phyloP scores from a whole-genome alignment of 1,140 invertebrate genomes.

The Neomicropteryx cornuta region DNA sequence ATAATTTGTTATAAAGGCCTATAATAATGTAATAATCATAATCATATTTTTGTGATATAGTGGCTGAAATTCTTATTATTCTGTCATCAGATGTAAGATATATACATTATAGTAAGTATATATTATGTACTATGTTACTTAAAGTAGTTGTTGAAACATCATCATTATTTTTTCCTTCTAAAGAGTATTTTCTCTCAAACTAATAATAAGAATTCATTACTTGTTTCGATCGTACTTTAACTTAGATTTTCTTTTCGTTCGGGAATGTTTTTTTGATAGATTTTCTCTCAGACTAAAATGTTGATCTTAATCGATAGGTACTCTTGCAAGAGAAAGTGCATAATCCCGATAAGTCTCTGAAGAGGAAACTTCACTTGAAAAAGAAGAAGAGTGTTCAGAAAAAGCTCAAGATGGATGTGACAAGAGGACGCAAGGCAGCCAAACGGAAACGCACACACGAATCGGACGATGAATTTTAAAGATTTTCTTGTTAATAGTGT shows the following conservation, averaged over 20 bases:
- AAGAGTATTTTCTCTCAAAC: constrained; percentile 1
- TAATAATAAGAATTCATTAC: background rate
- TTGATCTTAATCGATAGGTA: constrained; percentile 16
- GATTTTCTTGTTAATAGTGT: too few relatives aligned
- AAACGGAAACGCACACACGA: too few relatives aligned
- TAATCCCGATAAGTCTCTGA: constrained; percentile 64
- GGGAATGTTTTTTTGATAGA: background rate
- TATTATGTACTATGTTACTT: too few relatives aligned
- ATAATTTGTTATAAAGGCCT: too few relatives aligned
- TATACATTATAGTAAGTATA: too few relatives aligned
- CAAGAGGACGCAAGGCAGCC: too few relatives aligned
- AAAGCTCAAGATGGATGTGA: constrained; percentile 51
- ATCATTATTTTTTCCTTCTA: constrained; percentile 7
- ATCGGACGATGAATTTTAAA: too few relatives aligned
- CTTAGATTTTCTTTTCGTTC: background rate
- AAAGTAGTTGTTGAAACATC: too few relatives aligned
- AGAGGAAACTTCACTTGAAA: constrained; percentile 63
- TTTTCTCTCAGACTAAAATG: constrained; percentile 2
- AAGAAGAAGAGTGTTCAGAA: constrained; percentile 64
- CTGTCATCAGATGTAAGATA: too few relatives aligned
- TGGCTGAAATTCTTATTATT: too few relatives aligned
- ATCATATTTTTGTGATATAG: too few relatives aligned
- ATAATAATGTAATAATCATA: too few relatives aligned
- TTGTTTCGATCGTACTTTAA: background rate
- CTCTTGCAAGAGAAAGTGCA: constrained; percentile 52